phyloP scores from a whole-genome alignment of 1,140 invertebrate genomes.

The Lycorma delicatula region DNA sequence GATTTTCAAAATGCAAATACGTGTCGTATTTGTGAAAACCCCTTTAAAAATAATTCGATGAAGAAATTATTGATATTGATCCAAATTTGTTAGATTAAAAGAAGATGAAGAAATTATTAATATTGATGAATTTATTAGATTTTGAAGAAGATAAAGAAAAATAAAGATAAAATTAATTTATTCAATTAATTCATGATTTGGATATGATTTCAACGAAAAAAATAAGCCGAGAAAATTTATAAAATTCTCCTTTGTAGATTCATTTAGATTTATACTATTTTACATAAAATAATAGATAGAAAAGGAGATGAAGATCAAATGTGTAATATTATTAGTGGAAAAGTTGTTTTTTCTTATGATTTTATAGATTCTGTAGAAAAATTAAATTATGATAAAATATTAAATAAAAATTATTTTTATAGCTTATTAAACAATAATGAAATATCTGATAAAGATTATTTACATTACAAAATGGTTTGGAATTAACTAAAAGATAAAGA shows the following conservation, averaged over 20 bases:
- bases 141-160: too few relatives aligned
- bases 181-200: neutral
- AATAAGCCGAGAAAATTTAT: constrained; percentile 5
- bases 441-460: too few relatives aligned
- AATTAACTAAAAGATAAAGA: too few relatives aligned
- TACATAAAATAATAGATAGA: too few relatives aligned
- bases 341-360: too few relatives aligned
- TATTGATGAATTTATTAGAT: neutral
- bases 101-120: neutral
- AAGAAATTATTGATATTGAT: neutral
- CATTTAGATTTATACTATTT: neutral
- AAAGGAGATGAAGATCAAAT: too few relatives aligned
- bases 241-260: neutral
- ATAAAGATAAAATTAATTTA: constrained; percentile 2
- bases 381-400: too few relatives aligned
- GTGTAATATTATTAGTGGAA: too few relatives aligned
- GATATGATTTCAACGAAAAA: neutral
- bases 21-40: neutral
- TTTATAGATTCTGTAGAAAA: too few relatives aligned
- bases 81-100: neutral
- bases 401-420: too few relatives aligned
- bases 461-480: too few relatives aligned
- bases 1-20: neutral
- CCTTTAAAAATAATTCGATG: neutral
- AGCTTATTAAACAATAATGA: too few relatives aligned